Percentiles rank a stretch among this genome's conserved stretches.
Evolutionary conservation across 2,888 invertebrate genomes (phyloP).

Genomic region (Himalopsyche kuldschensis): DNA sequence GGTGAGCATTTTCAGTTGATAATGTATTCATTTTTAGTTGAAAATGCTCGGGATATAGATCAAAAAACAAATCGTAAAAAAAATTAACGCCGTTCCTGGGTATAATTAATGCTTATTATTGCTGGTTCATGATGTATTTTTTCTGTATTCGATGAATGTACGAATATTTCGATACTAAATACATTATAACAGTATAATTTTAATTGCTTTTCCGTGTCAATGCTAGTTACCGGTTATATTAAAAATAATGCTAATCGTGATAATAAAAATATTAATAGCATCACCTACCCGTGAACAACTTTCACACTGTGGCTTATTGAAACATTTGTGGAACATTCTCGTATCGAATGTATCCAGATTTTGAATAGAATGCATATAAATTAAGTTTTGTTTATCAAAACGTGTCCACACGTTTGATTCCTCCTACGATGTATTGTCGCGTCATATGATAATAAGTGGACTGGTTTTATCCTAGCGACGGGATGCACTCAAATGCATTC

Average conservation of each 20-base stretch:
- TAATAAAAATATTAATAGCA: neutral
- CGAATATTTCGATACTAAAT: too few species aligned
- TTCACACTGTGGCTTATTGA: neutral
- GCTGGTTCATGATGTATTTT: neutral
- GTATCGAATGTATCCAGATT: neutral
- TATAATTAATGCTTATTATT: too few species aligned
- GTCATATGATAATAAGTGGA: neutral
- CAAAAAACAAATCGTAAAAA: too few species aligned
- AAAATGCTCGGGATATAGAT: too few species aligned
- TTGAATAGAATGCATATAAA: neutral
- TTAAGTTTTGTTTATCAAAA: neutral
- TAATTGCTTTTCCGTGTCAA: neutral
- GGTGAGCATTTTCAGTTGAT: too few species aligned
- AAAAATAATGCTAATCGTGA: neutral
- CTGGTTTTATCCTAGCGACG: neutral
- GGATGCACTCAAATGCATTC: neutral
- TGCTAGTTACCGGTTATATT: neutral
- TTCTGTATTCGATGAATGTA: neutral
- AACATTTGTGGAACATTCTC: neutral
- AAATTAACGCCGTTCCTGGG: too few species aligned
- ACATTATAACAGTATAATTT: neutral
- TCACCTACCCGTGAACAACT: neutral
- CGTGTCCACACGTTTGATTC: neutral
- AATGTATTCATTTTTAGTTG: too few species aligned
- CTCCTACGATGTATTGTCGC: neutral